Evolutionary conservation across 1,140 invertebrate genomes (phyloP), one percentile per base, ranked within the genome.

Genomic region (Sycobia sp.): DNA sequence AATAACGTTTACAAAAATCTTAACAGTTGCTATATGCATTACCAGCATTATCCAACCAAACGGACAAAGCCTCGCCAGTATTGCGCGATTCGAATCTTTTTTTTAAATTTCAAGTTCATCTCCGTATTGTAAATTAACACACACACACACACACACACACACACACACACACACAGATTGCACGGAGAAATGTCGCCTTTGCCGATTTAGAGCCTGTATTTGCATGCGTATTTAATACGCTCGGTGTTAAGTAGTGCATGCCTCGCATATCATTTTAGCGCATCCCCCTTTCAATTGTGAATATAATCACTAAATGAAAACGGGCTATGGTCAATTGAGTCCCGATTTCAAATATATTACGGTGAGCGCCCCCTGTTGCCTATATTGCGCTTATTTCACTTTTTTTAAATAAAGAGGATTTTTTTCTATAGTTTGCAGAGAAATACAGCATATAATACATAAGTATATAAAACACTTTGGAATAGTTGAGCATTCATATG

Each of bases 71-170:
- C n/a, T n/a, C n/a, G n/a, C n/a, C n/a, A n/a, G n/a, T n/a, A n/a
- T n/a, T n/a, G n/a, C n/a, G n/a, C n/a, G n/a, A n/a, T n/a, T n/a
- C n/a, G n/a, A n/a, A n/a, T n/a, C n/a, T n/a, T n/a, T n/a, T n/a
- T n/a, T n/a, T n/a, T n/a, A n/a, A n/a, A 8, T 44, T 61, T 61
- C 18, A 61, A 61, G 58, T 61, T 61, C 58, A 53, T 53, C 29
- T 14, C 9, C 5, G 25, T 44, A 44, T n/a, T n/a, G n/a, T 41
- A 61, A 59, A 61, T 61, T 36, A 34, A 16, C 20, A 10, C 29
- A 18, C 20, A 36, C 18, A 16, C 4, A 46, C 27, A 29, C 1
- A 7, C 23, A 23, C 47, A n/a, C n/a, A n/a, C n/a, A n/a, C n/a
- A n/a, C n/a, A n/a, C n/a, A n/a, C n/a, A n/a, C n/a, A n/a, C n/a